A percentile compares a stretch with the other conserved stretches of the same genome.
Conservation (phyloP, 2,113 vertebrate species). For the Dinomys branickii region DNA sequence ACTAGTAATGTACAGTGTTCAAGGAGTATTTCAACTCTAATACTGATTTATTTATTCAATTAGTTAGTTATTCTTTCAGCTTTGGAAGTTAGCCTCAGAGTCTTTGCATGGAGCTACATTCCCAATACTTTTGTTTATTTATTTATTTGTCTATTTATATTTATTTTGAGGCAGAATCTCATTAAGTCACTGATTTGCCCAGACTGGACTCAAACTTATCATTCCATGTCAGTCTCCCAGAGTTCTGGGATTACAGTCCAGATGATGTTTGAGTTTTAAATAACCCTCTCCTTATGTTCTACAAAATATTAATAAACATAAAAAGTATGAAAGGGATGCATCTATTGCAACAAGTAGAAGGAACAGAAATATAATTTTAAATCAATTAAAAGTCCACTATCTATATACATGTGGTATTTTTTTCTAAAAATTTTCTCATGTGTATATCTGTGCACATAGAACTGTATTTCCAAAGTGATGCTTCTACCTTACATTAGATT, state of each 20-base stretch:
- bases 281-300: neutral
- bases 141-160: neutral
- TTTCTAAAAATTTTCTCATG: neutral
- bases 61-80: neutral
- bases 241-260: neutral
- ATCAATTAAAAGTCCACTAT: neutral
- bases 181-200: neutral
- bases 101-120: neutral
- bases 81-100: neutral
- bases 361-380: neutral
- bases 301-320: conserved; percentile 45
- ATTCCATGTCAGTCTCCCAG: neutral
- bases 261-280: neutral
- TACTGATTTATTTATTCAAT: neutral
- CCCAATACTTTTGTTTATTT: neutral
- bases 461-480: neutral
- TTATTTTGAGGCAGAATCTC: neutral
- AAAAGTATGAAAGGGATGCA: neutral
- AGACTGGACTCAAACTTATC: neutral
- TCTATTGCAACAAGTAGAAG: neutral
- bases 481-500: neutral
- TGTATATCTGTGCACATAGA: neutral
- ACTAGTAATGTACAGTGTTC: neutral
- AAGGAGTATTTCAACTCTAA: neutral
- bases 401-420: neutral